These are phyloP conservation scores for Tenthredo mesomela DNA, from an alignment of 2,888 invertebrate genomes.

Conservation along the genomic window DNA sequence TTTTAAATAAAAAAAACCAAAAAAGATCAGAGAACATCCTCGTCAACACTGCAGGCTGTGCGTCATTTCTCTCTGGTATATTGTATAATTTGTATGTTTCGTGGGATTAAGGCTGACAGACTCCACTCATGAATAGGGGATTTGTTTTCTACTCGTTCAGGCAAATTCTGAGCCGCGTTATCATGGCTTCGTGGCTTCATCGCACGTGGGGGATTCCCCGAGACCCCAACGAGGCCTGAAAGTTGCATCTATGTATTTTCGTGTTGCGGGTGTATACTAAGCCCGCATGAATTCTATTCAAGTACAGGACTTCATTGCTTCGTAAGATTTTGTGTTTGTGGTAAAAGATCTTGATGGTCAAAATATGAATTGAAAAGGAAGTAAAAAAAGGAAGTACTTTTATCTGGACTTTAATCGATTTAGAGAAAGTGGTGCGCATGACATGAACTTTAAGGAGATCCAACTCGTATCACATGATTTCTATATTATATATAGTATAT, in stretches of 20 bases:
- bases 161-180: conserved; percentile 23
- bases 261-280: not conserved
- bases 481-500: too few species aligned
- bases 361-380: not conserved
- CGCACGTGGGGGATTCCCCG: conserved; percentile 28
- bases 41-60: not conserved
- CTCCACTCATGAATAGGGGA: conserved; percentile 50
- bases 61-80: not conserved
- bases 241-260: conserved; percentile 6
- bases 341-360: conserved; percentile 2
- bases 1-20: not conserved
- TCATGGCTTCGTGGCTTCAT: conserved; percentile 44
- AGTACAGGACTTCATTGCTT: not conserved
- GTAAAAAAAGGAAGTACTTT: not conserved
- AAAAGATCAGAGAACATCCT: not conserved
- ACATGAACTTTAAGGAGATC: not conserved
- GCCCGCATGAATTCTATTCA: not conserved
- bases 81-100: conserved; percentile 51
- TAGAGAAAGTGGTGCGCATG: not conserved
- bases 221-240: conserved; percentile 4
- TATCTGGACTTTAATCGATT: not conserved
- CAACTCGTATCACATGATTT: not conserved
- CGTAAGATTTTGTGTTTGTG: not conserved
- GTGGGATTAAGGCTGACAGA: conserved; percentile 33
- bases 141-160: conserved; percentile 43